phyloP scores from a whole-genome alignment of 2,888 invertebrate genomes.

The Dicyrtoma fusca region DNA sequence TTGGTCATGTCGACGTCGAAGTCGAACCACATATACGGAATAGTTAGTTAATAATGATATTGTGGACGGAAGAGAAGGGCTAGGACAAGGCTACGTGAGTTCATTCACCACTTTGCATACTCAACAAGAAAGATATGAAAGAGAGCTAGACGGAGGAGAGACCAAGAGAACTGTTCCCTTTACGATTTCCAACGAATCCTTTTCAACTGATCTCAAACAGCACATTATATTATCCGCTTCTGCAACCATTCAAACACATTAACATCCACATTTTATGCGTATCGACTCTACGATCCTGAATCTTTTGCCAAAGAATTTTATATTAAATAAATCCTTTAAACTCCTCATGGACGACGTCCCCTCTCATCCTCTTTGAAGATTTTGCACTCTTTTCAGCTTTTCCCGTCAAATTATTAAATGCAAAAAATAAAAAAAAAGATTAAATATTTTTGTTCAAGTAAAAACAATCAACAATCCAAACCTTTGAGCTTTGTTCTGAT shows the following conservation, averaged over 20 bases:
- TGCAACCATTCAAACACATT: neutral
- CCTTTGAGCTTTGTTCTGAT: too few relatives aligned
- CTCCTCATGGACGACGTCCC: too few relatives aligned
- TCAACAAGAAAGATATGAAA: slow-evolving; percentile 31
- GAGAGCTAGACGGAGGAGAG: slow-evolving; percentile 16
- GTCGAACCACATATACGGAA: slow-evolving; percentile 13
- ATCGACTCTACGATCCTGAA: too few relatives aligned
- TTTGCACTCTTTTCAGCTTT: too few relatives aligned
- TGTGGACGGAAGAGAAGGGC: slow-evolving; percentile 39
- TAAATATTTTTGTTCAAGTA: too few relatives aligned
- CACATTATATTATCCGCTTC: neutral
- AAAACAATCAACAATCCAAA: too few relatives aligned
- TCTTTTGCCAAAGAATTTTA: too few relatives aligned
- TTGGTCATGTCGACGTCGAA: neutral
- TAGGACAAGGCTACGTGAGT: slow-evolving; percentile 49
- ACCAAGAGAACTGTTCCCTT: slow-evolving; percentile 12
- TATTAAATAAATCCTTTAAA: too few relatives aligned
- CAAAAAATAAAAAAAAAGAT: too few relatives aligned
- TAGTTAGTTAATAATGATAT: slow-evolving; percentile 26
- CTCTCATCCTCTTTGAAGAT: too few relatives aligned
- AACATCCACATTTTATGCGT: too few relatives aligned
- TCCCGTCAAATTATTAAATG: too few relatives aligned
- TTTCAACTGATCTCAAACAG: slow-evolving; percentile 3
- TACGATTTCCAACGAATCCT: slow-evolving; percentile 7
- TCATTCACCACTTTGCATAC: slow-evolving; percentile 45